Evolutionary conservation across 1,140 invertebrate genomes (phyloP).

Genomic region (Cydia strobilella): DNA sequence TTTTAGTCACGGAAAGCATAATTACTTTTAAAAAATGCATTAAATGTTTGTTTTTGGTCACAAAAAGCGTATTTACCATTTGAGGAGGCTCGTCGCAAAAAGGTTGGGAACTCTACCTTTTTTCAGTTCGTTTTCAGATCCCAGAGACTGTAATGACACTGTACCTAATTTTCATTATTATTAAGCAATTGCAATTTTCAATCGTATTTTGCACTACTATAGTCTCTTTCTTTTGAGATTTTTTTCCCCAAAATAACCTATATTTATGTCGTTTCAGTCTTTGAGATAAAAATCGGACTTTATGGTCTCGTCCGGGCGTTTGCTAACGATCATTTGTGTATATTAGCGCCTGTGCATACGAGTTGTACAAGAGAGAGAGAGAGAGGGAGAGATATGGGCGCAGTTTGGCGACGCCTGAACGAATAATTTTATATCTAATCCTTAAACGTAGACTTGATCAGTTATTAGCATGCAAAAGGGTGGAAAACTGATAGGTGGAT

Average conservation of each 20-base stretch:
- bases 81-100: slow-evolving; percentile 4
- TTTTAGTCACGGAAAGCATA: too few species aligned
- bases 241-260: not conserved
- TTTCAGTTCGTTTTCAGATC: not conserved
- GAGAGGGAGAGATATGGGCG: too few species aligned
- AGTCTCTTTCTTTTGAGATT: too few species aligned
- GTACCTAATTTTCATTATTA: too few species aligned
- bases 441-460: not conserved
- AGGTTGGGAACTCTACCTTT: not conserved
- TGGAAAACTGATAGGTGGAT: slow-evolving; percentile 10
- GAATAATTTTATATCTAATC: not conserved
- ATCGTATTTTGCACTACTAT: too few species aligned
- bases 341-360: not conserved
- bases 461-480: slow-evolving; percentile 1
- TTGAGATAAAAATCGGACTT: not conserved
- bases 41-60: not conserved
- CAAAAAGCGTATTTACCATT: not conserved
- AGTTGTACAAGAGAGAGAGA: too few species aligned
- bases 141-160: not conserved
- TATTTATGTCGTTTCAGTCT: not conserved
- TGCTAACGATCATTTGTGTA: not conserved
- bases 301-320: not conserved
- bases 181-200: too few species aligned
- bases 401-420: slow-evolving; percentile 5
- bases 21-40: not conserved